Evolutionary conservation across 2,797 vertebrate genomes (phyloP), one percentile per base, ranked within the genome.

Genomic region (Pelochelys cantorii): DNA sequence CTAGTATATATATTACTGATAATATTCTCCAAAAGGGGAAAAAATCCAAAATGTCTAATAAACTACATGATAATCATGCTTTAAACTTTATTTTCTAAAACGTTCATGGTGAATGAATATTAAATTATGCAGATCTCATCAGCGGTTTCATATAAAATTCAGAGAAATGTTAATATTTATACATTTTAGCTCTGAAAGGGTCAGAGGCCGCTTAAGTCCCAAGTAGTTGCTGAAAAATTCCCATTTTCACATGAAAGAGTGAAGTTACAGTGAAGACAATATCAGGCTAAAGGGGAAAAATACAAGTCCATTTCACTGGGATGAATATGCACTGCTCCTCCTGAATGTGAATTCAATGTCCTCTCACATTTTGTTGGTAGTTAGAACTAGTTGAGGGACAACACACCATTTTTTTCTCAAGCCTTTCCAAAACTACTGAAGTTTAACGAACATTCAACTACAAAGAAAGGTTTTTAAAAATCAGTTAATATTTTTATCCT

Each of bases 221-320:
- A 34, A 68, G 68, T 3, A 31, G 37, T 57, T 77, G 52, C 71
- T 87, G 84, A 42, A 0, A 17, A 1, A 79, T 68, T 34, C 15
- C 18, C 60, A 31, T 48, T 81, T 54, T 23, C 54, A 14, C 13
- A 1, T 4, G 22, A 23, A 29, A 84, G 27, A 23, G 5, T 37
- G n/a, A 71, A 11, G 68, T 71, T 71, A 71, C 11, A 22, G 34
- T 71, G 68, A 71, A 71, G 20, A 71, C 20, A 11, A 71, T 20
- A 71, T 34, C n/a, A 22, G 34, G 11, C 20, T 71, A 37, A 22
- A 71, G 34, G 15, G 20, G n/a, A 3, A 71, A 71, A 20, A 71
- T 71, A 2, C 0, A 0, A 0, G 42, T 29, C 0, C 2, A 3
- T 29, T 15, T 56, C 3, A 6, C 6, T 22, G 1, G 31, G 3